A percentile compares a stretch with the other conserved stretches of the same genome.
These are phyloP conservation scores for Syrmaticus mikado DNA, from an alignment of 2,113 vertebrate genomes.

Conservation along the genomic window DNA sequence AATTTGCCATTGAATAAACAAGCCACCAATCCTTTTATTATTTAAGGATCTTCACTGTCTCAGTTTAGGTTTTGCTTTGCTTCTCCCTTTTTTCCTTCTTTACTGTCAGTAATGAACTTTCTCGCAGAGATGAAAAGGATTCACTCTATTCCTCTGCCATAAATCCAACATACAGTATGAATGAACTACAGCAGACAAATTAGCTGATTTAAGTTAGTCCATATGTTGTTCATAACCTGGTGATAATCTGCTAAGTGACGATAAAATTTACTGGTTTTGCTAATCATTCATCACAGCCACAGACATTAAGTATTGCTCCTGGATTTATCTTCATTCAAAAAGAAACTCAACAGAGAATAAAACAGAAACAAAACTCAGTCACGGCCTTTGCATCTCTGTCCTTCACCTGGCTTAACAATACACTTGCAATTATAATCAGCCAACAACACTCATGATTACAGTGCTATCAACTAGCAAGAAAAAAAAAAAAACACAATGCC, in stretches of 20 bases:
- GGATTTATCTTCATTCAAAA: not conserved
- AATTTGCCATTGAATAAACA: not conserved
- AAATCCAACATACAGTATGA: not conserved
- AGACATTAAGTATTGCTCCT: not conserved
- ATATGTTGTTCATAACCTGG: accelerated
- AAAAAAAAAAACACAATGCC: not conserved
- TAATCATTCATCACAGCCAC: not conserved
- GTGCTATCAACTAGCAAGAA: not conserved
- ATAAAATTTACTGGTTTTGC: not conserved
- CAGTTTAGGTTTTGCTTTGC: not conserved
- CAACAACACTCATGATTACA: not conserved
- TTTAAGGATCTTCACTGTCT: not conserved
- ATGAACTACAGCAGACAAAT: not conserved
- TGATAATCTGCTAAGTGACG: not conserved
- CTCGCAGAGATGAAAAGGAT: not conserved
- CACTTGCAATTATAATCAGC: not conserved
- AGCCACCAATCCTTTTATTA: not conserved
- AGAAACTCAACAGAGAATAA: not conserved
- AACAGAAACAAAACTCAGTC: not conserved
- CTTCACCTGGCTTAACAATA: not conserved
- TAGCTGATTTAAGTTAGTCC: not conserved
- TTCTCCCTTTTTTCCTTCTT: not conserved
- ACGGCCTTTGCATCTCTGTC: not conserved
- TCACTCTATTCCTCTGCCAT: not conserved
- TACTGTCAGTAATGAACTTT: not conserved